Conservation (phyloP, 2,113 vertebrate genomes). For the Pelodiscus sinensis region DNA sequence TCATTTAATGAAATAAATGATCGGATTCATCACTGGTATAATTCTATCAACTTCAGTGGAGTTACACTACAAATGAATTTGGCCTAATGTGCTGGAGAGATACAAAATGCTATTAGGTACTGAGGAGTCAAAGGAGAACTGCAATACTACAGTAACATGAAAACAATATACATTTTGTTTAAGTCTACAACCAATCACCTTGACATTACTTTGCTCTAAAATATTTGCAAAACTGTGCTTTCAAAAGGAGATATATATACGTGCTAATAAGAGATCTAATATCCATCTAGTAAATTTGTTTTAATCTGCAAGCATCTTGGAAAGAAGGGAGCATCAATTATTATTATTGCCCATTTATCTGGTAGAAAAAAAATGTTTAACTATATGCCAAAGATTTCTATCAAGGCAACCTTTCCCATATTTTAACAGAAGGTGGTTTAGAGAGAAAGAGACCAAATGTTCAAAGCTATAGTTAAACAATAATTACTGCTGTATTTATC, state of each 20-base stretch:
- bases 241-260: not conserved
- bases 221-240: not conserved
- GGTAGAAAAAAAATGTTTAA: not conserved
- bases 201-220: not conserved
- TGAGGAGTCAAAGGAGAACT: not conserved
- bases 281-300: not conserved
- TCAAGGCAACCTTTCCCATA: not conserved
- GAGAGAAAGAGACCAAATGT: not conserved
- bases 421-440: not conserved
- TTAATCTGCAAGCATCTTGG: not conserved
- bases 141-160: not conserved
- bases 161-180: not conserved
- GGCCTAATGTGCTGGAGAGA: not conserved
- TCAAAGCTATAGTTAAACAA: not conserved
- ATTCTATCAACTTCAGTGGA: not conserved
- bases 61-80: not conserved
- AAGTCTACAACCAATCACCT: not conserved
- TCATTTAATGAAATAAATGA: not conserved
- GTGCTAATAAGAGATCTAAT: not conserved
- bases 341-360: not conserved
- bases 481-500: not conserved
- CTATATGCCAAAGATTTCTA: not conserved
- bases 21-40: not conserved
- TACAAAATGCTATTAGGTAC: not conserved
- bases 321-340: not conserved